These are phyloP conservation scores for Catocala fraxini DNA, from an alignment of 2,888 invertebrate species.

Conservation along the genomic window DNA sequence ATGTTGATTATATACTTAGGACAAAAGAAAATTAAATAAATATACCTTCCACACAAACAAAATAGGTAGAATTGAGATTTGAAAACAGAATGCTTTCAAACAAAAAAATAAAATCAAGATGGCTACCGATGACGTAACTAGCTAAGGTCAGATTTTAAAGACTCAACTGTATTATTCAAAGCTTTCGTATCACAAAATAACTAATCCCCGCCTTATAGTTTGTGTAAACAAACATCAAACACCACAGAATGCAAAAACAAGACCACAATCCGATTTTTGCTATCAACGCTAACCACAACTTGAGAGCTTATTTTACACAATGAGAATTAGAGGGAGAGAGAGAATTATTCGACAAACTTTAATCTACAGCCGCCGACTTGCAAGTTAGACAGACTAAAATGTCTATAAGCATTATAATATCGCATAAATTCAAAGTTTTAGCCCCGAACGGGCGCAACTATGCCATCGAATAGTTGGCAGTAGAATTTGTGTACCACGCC, in stretches of 20 bases:
- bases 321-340: slow-evolving; percentile 25
- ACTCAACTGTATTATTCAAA: slow-evolving; percentile 1
- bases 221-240: slow-evolving; percentile 25
- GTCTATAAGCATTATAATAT: slow-evolving; percentile 60
- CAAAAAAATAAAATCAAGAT: too few species aligned
- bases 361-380: slow-evolving; percentile 66
- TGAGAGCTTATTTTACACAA: slow-evolving; percentile 35
- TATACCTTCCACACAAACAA: too few species aligned
- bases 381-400: slow-evolving; percentile 51
- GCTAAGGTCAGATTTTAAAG: neutral
- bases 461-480: slow-evolving; percentile 61
- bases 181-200: slow-evolving; percentile 7
- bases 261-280: slow-evolving; percentile 50
- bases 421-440: slow-evolving; percentile 72
- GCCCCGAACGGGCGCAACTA: slow-evolving; percentile 51
- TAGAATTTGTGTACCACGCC: slow-evolving; percentile 64
- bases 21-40: too few species aligned
- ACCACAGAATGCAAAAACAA: slow-evolving; percentile 25
- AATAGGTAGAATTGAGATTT: too few species aligned
- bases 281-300: slow-evolving; percentile 42
- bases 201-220: slow-evolving; percentile 20
- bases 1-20: too few species aligned
- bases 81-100: too few species aligned
- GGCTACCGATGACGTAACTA: too few species aligned
- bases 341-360: slow-evolving; percentile 53